phyloP scores from a whole-genome alignment of 2,797 vertebrate genomes.

The Aselliscus stoliczkanus region DNA sequence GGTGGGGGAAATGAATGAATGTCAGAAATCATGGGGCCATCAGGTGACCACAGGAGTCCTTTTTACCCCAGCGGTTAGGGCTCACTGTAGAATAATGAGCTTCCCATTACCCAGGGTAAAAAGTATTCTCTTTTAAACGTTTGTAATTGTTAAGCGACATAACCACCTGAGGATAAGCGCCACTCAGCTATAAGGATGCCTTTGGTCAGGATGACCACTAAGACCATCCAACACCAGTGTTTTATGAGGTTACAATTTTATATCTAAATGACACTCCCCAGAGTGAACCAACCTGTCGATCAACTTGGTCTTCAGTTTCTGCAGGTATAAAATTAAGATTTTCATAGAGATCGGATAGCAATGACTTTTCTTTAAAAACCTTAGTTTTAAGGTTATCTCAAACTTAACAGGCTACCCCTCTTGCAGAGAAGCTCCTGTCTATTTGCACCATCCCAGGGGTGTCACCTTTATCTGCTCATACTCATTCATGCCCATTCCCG shows the following conservation, averaged over 20 bases:
- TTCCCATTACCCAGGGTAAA: neutral
- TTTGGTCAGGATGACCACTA: neutral
- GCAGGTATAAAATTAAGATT: neutral
- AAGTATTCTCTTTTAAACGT: neutral
- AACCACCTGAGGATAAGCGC: neutral
- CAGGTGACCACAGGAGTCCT: neutral
- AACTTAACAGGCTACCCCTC: neutral
- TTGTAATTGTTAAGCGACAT: neutral
- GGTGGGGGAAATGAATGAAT: neutral
- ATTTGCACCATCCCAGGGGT: neutral
- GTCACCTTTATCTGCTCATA: neutral
- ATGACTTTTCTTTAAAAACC: neutral
- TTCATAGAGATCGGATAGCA: neutral
- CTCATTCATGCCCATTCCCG: neutral
- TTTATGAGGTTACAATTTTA: neutral
- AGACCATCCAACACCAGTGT: neutral
- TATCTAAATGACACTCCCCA: neutral
- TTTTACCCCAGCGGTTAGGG: neutral
- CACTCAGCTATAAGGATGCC: neutral
- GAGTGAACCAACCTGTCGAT: neutral
- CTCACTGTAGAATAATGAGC: neutral
- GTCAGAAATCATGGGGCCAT: neutral
- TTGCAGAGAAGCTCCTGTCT: neutral
- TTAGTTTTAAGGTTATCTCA: neutral
- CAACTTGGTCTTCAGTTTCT: neutral